Conservation (phyloP, 2,888 invertebrate species). For the Muscina levida region DNA sequence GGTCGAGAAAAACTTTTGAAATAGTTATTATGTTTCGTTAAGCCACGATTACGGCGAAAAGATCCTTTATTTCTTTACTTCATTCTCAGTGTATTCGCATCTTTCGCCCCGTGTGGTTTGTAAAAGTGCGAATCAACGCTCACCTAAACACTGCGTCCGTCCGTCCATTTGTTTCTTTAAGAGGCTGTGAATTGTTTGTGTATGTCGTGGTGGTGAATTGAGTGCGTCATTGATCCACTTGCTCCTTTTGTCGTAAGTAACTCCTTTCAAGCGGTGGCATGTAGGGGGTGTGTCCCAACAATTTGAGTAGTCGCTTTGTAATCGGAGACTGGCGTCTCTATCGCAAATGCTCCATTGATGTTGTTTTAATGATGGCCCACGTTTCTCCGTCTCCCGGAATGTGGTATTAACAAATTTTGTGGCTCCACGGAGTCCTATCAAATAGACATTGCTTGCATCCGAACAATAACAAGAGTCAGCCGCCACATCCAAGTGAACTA, state of each 20-base stretch:
- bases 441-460: slow-evolving; percentile 57
- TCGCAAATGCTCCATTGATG: slow-evolving; percentile 27
- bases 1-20: slow-evolving; percentile 18
- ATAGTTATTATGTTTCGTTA: slow-evolving; percentile 51
- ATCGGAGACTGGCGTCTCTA: background rate
- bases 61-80: slow-evolving; percentile 14
- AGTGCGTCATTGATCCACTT: background rate
- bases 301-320: background rate
- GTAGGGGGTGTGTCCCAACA: background rate
- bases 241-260: slow-evolving; percentile 1
- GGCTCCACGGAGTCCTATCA: slow-evolving; percentile 64
- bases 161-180: slow-evolving; percentile 34
- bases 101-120: background rate
- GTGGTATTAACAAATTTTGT: slow-evolving; percentile 62
- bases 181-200: slow-evolving; percentile 22
- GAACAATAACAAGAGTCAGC: slow-evolving; percentile 46
- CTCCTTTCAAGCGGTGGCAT: no score
- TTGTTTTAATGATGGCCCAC: slow-evolving; percentile 42
- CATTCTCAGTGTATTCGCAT: background rate
- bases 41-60: slow-evolving; percentile 39
- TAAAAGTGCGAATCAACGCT: slow-evolving; percentile 32
- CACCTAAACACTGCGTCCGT: background rate
- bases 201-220: slow-evolving; percentile 6
- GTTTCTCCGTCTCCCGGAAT: slow-evolving; percentile 8
- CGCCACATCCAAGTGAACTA: slow-evolving; percentile 27